phyloP scores from a whole-genome alignment of 64 coral and sea anemone genomes.

The Montipora efflorescens region DNA sequence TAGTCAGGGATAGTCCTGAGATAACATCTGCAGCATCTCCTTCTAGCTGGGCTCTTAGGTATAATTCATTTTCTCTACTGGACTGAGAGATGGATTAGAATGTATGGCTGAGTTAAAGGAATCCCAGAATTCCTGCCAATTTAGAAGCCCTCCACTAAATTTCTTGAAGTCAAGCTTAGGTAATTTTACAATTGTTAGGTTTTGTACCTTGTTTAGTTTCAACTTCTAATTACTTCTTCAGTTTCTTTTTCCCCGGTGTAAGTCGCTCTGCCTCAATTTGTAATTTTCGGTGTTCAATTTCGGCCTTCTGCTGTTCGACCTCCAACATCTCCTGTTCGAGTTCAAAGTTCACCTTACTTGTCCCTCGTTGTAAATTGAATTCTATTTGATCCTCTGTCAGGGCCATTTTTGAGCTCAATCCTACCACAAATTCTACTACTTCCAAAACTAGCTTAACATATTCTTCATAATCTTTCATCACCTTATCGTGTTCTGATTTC shows the following conservation, averaged over 20 bases:
- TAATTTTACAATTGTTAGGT: conserved; percentile 32
- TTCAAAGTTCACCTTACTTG: not conserved
- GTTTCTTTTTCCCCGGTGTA: not conserved
- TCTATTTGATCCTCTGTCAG: not conserved
- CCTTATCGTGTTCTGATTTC: not conserved
- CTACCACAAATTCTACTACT: not conserved
- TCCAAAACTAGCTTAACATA: not conserved
- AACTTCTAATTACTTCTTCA: not conserved
- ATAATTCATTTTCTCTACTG: conserved; percentile 44
- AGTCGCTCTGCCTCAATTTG: conserved; percentile 15
- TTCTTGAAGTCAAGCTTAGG: conserved; percentile 33
- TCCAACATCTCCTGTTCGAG: not conserved
- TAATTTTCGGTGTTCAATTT: conserved; percentile 10
- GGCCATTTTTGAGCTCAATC: not conserved
- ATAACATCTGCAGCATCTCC: conserved; percentile 35
- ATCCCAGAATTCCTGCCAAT: conserved; percentile 70
- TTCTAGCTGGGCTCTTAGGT: conserved; percentile 2
- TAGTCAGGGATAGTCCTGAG: conserved; percentile 3
- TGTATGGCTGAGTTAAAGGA: conserved; percentile 64
- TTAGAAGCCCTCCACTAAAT: conserved; percentile 35
- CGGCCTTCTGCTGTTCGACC: not conserved
- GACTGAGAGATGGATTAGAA: conserved; percentile 15
- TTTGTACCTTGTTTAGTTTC: not conserved
- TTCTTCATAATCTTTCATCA: not conserved
- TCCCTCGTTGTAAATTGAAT: not conserved